Conservation (phyloP, 2,113 vertebrate genomes). For the Thinocorus orbignyianus region DNA sequence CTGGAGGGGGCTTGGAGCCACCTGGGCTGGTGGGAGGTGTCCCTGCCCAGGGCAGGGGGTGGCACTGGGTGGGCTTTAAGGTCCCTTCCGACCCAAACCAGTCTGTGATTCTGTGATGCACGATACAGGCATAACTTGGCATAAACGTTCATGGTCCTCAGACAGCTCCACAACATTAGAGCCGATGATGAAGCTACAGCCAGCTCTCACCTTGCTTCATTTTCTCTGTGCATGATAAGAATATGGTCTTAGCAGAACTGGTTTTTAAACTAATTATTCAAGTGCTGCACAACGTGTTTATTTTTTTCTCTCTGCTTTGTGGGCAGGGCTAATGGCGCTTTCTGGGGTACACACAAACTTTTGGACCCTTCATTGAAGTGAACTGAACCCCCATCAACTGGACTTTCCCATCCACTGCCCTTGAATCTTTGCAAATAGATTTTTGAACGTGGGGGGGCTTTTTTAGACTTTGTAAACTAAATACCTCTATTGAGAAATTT, state of each 20-base stretch:
- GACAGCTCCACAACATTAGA: neutral
- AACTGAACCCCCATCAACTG: neutral
- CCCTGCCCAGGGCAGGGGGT: too few species aligned
- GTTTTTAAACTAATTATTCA: neutral
- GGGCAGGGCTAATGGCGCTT: neutral
- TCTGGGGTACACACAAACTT: neutral
- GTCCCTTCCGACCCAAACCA: too few species aligned
- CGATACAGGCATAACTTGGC: neutral
- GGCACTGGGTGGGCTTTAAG: too few species aligned
- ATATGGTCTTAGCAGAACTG: neutral
- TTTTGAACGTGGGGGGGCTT: neutral
- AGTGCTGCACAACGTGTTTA: neutral
- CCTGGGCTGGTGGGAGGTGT: too few species aligned
- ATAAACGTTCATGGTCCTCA: fast-evolving
- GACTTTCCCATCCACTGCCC: neutral
- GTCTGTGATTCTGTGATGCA: neutral
- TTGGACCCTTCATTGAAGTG: neutral
- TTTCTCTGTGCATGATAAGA: neutral
- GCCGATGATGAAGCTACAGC: neutral
- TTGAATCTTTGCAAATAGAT: neutral
- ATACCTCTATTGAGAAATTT: neutral
- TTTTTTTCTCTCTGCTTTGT: neutral
- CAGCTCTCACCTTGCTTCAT: neutral
- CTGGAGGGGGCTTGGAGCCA: too few species aligned
- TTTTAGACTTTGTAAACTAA: neutral